phyloP scores from a whole-genome alignment of 2,113 vertebrate genomes.

The Shinisaurus crocodilurus region DNA sequence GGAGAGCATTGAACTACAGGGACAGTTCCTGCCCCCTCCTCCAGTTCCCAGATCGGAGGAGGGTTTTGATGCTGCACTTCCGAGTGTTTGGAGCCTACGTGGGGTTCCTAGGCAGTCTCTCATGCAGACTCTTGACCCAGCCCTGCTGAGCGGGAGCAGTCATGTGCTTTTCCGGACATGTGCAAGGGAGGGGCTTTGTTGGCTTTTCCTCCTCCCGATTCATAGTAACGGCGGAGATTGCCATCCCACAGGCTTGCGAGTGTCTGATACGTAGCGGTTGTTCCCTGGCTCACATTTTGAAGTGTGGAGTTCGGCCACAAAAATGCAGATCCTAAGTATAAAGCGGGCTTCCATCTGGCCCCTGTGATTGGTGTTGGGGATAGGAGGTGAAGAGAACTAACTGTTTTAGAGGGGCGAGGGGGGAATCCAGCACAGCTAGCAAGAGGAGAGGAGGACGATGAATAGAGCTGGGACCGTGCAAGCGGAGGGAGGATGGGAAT shows the following conservation, averaged over 20 bases:
- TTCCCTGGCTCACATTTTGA: neutral
- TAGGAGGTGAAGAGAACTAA: neutral
- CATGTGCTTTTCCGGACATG: too few species aligned
- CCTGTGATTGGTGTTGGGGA: neutral
- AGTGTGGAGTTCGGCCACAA: neutral
- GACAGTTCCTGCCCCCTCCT: too few species aligned
- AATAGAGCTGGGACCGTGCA: too few species aligned
- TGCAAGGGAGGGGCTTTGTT: neutral
- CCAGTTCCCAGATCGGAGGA: too few species aligned
- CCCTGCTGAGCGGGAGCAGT: too few species aligned
- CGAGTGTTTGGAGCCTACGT: too few species aligned
- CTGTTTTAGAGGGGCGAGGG: too few species aligned
- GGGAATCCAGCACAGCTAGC: fast-evolving
- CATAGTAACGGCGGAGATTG: neutral
- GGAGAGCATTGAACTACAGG: too few species aligned
- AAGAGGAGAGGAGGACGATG: neutral
- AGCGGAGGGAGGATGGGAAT: neutral
- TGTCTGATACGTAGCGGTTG: too few species aligned
- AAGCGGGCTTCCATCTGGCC: neutral
- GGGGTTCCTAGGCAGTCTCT: too few species aligned
- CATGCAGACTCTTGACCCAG: too few species aligned
- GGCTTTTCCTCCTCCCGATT: neutral
- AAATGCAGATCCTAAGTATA: neutral
- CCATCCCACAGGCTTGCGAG: neutral
- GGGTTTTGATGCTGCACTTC: too few species aligned